Base-by-base conservation (phyloP, 2,888 invertebrate species). In the Scaptomyza caliginosa region DNA sequence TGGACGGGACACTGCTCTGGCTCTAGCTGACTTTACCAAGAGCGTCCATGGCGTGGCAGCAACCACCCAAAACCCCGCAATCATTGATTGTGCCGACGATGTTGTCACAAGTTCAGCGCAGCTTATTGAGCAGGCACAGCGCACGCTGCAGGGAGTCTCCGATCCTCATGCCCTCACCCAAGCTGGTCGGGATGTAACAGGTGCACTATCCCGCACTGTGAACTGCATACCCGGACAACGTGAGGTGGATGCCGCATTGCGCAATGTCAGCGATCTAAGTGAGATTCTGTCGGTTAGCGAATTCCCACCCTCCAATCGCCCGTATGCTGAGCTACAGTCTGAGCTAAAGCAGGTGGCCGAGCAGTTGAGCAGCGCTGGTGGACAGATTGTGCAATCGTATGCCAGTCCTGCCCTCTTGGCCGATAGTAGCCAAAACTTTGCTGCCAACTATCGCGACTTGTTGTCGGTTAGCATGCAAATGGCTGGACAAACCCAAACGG, bases 141-240 rank as follows among this genome's bases (percentile, higher is more conserved):
- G 93, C n/a, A 90, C 89, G 0, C 70, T 92, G 13, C 91, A 92
- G 52, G 92, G 90, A 39, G 62, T 88, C 36, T 89, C 90, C 6
- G 91, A 91, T 66, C 86, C 88, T 0, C 86, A 85, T 30, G 88
- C 88, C 1, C 92, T 98, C 38, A 94, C 95, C 11, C 94, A 94
- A 71, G 95, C 96, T 0, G 95, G 95, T 2, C 95, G 95, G 81
- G 94, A 95, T 68, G 95, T 97, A 0, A 91, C 92, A 0, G 89
- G 94, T 91, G 93, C 95, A 2, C 84, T 94, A 7, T 93, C 93
- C 6, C 92, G 92, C 36, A 93, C 94, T 0, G 94, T 98, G 51
- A 95, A 96, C 74, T 96, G 97, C 69, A 93, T 99, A 39, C 98
- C 99, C 0, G 98, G 98, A 0, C 98, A 98, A 90, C 94, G 95